These are phyloP conservation scores for Allacma fusca DNA, from an alignment of 2,888 invertebrate species.

Conservation along the genomic window DNA sequence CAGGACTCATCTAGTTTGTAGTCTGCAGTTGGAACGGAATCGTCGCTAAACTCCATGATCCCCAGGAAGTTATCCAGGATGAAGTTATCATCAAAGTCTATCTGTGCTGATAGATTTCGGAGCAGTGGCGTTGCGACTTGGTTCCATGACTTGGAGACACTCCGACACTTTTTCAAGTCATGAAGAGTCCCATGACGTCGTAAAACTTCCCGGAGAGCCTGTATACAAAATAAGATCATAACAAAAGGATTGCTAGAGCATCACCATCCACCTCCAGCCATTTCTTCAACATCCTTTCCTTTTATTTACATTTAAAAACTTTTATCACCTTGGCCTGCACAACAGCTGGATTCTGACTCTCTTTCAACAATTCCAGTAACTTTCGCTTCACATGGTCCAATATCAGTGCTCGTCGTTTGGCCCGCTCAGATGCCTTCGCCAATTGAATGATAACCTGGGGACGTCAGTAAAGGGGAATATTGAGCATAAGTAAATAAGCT, in stretches of 20 bases:
- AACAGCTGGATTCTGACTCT: constrained; percentile 28
- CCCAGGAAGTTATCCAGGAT: constrained; percentile 30
- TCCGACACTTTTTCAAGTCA: constrained; percentile 29
- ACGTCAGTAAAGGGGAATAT: too few species aligned
- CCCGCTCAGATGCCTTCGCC: not conserved
- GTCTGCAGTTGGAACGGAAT: constrained; percentile 24
- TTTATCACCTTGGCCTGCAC: constrained; percentile 20
- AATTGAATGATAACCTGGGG: constrained; percentile 7
- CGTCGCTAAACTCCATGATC: constrained; percentile 22
- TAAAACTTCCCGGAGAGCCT: constrained; percentile 21
- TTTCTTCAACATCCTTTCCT: too few species aligned
- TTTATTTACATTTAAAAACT: too few species aligned
- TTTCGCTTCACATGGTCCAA: constrained; percentile 31
- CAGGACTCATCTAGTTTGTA: constrained; percentile 36
- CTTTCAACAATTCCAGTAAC: constrained; percentile 24
- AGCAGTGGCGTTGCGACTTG: constrained; percentile 17
- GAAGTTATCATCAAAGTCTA: constrained; percentile 25
- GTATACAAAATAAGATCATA: not conserved
- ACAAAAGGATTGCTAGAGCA: too few species aligned
- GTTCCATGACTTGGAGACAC: constrained; percentile 20
- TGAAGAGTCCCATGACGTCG: not conserved
- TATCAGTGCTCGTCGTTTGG: constrained; percentile 26
- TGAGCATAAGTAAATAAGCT: too few species aligned
- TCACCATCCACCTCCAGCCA: too few species aligned
- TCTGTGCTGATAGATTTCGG: constrained; percentile 22